phyloP scores from a whole-genome alignment of 2,113 vertebrate genomes.

The Hippocampus comes region DNA sequence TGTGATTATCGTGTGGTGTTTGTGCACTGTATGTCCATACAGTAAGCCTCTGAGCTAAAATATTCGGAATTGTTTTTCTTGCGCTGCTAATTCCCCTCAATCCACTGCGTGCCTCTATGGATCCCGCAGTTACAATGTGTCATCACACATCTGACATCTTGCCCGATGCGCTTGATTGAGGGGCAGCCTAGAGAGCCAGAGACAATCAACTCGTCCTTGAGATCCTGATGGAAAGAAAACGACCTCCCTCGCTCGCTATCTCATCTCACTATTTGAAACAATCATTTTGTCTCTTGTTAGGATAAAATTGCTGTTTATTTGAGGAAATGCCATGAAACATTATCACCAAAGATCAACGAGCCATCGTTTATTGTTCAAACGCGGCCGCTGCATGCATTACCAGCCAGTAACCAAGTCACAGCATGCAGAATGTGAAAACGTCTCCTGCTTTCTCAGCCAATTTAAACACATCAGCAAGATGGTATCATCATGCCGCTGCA shows the following conservation, averaged over 20 bases:
- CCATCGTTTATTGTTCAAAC: conserved; percentile 40
- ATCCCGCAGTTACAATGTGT: conserved; percentile 61
- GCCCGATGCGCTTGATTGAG: conserved; percentile 37
- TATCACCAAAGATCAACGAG: conserved; percentile 19
- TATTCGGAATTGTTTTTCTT: conserved; percentile 44
- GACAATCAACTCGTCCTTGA: conserved; percentile 59
- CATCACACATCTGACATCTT: conserved; percentile 47
- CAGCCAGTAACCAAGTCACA: conserved; percentile 18
- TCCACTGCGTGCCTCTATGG: conserved; percentile 51
- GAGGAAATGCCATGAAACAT: conserved; percentile 33
- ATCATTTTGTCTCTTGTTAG: conserved; percentile 49
- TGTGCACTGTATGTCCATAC: conserved; percentile 31
- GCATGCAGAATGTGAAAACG: conserved; percentile 37
- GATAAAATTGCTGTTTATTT: conserved; percentile 47
- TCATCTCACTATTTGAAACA: conserved; percentile 47
- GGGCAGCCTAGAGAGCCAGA: conserved; percentile 40
- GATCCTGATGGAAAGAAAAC: conserved; percentile 25
- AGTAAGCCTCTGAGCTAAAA: conserved; percentile 27
- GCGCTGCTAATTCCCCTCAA: conserved; percentile 47
- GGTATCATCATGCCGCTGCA: conserved; percentile 62
- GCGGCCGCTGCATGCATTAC: conserved; percentile 37
- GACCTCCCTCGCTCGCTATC: conserved; percentile 21
- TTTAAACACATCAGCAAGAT: conserved; percentile 58
- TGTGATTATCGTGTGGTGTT: conserved; percentile 14
- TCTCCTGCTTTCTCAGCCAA: conserved; percentile 31